phyloP scores from a whole-genome alignment of 2,797 vertebrate species.

The Gambusia yucatana region DNA sequence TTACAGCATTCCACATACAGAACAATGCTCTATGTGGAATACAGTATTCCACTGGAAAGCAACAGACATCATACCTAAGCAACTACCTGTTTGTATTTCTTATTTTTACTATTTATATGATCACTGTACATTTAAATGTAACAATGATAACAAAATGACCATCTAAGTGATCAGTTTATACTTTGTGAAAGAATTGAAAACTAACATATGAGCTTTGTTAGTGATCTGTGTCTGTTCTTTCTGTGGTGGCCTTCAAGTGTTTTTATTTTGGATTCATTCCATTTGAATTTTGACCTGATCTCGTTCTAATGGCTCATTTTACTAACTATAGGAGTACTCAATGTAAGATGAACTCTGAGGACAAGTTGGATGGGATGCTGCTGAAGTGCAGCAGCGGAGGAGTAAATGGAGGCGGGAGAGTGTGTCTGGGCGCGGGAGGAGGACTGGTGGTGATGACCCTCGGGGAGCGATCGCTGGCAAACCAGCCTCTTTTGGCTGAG shows the following conservation, averaged over 20 bases:
- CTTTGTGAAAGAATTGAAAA: not conserved
- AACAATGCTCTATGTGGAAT: no score
- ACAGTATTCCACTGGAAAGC: not conserved
- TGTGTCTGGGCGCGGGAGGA: slow-evolving; percentile 70
- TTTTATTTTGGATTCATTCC: not conserved
- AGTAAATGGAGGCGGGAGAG: slow-evolving; percentile 73
- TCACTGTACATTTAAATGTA: not conserved
- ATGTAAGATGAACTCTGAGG: slow-evolving; percentile 95
- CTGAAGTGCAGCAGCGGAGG: slow-evolving; percentile 94
- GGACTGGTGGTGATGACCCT: slow-evolving; percentile 88
- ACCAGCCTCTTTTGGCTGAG: slow-evolving; percentile 90
- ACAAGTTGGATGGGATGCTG: slow-evolving; percentile 96
- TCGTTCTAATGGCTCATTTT: not conserved
- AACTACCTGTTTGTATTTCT: not conserved
- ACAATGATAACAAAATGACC: not conserved
- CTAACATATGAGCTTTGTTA: not conserved
- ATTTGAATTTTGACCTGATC: not conserved
- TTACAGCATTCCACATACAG: not conserved
- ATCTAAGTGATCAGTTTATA: not conserved
- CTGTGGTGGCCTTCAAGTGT: not conserved
- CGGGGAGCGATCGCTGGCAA: slow-evolving; percentile 88
- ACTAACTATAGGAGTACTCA: slow-evolving; percentile 55
- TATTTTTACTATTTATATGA: not conserved
- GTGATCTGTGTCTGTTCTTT: not conserved
- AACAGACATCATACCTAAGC: not conserved